Conservation (phyloP, 2,888 invertebrate species). For the Drosophila demipolita region DNA sequence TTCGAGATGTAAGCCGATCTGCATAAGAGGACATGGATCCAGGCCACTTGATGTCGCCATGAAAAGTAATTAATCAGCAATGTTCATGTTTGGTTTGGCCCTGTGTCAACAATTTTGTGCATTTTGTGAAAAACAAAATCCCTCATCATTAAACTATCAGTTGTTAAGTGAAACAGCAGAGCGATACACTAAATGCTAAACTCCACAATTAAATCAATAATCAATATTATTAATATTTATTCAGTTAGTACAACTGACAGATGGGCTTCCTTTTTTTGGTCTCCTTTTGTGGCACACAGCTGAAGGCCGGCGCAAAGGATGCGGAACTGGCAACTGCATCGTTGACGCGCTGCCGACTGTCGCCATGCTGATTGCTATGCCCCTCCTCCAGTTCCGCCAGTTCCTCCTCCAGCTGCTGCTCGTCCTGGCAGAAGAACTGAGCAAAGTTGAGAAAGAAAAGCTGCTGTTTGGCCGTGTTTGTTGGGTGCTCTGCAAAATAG, state of each 20-base stretch:
- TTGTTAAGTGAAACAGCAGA: no score
- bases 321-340: conserved; percentile 43
- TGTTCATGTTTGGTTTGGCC: conserved; percentile 4
- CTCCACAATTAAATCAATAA: no score
- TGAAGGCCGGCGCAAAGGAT: conserved; percentile 37
- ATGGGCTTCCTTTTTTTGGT: background rate
- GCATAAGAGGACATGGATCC: conserved; percentile 29
- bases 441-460: conserved; percentile 58
- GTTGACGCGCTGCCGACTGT: conserved; percentile 48
- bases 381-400: background rate
- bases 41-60: background rate
- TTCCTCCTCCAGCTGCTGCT: background rate
- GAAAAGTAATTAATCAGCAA: conserved; percentile 4
- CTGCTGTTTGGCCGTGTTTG: conserved; percentile 1
- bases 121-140: no score
- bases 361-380: conserved; percentile 30
- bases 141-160: no score
- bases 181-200: no score
- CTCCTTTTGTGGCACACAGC: conserved; percentile 14
- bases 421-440: conserved; percentile 57
- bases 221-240: no score
- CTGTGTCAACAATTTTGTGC: no score
- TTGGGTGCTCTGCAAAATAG: conserved; percentile 4
- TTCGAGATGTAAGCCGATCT: conserved; percentile 37
- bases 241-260: conserved; percentile 28